A percentile compares a stretch with the other conserved stretches of the same genome.
Conservation (phyloP, 2,888 invertebrate genomes). For the Lysandra coridon region DNA sequence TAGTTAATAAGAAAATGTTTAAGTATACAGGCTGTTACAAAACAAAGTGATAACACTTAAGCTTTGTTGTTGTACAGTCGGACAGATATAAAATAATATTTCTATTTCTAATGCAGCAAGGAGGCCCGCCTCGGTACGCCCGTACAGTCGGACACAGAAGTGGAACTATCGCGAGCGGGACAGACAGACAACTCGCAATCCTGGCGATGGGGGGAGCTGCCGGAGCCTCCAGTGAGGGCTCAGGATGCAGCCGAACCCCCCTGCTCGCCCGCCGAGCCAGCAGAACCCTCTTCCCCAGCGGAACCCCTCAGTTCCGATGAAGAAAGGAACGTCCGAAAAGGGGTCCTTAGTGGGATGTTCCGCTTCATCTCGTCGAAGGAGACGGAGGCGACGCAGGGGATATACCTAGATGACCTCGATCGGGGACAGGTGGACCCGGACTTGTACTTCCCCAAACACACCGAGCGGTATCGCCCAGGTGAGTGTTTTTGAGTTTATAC, state of each 20-base stretch:
- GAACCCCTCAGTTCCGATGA: constrained; percentile 77
- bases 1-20: too few species aligned
- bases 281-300: constrained; percentile 59
- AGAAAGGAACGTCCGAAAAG: constrained; percentile 73
- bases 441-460: constrained; percentile 92
- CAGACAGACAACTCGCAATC: constrained; percentile 82
- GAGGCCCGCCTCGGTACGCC: constrained; percentile 89
- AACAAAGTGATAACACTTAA: too few species aligned
- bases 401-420: constrained; percentile 95
- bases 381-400: constrained; percentile 83
- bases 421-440: constrained; percentile 95
- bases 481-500: constrained; percentile 36
- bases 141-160: constrained; percentile 96
- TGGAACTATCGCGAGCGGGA: constrained; percentile 84
- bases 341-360: constrained; percentile 95
- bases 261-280: constrained; percentile 54
- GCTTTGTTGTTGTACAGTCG: background rate
- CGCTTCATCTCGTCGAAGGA: constrained; percentile 87
- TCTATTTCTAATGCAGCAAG: constrained; percentile 46
- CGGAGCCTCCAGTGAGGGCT: constrained; percentile 74
- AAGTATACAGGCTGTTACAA: too few species aligned
- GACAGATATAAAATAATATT: background rate
- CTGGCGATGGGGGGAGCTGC: constrained; percentile 96
- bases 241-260: constrained; percentile 52
- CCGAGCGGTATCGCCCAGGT: constrained; percentile 70